Evolutionary conservation across 2,888 invertebrate species (phyloP).

Genomic region (Zygogramma bicolorata): DNA sequence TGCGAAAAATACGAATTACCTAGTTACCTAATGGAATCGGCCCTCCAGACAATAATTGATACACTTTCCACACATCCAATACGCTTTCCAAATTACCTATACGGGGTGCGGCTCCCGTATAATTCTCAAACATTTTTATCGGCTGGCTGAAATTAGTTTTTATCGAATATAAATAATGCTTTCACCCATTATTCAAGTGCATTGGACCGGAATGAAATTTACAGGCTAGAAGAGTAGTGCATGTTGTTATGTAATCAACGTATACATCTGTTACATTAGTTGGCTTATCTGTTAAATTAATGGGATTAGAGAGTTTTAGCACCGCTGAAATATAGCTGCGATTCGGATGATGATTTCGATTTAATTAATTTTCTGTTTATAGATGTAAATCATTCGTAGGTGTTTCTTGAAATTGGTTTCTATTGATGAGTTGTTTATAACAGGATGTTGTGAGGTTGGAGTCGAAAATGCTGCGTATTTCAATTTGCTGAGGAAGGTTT

Average conservation of each 20-base stretch:
- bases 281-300: conserved; percentile 3
- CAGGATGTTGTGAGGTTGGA: too few relatives aligned
- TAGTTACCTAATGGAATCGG: neutral
- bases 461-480: too few relatives aligned
- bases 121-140: neutral
- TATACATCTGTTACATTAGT: conserved; percentile 30
- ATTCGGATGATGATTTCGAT: neutral
- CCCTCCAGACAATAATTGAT: neutral
- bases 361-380: too few relatives aligned
- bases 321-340: neutral
- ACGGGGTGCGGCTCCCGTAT: neutral
- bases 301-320: conserved; percentile 16
- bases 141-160: neutral
- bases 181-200: conserved; percentile 1
- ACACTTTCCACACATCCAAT: neutral
- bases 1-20: neutral
- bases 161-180: neutral
- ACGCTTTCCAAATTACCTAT: neutral
- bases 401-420: too few relatives aligned
- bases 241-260: conserved; percentile 31
- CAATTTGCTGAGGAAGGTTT: too few relatives aligned
- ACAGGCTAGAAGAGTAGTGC: conserved; percentile 22
- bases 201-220: neutral
- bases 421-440: too few relatives aligned
- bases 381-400: too few relatives aligned